Conservation (phyloP, 2,888 invertebrate species). For the Philaethria dido region DNA sequence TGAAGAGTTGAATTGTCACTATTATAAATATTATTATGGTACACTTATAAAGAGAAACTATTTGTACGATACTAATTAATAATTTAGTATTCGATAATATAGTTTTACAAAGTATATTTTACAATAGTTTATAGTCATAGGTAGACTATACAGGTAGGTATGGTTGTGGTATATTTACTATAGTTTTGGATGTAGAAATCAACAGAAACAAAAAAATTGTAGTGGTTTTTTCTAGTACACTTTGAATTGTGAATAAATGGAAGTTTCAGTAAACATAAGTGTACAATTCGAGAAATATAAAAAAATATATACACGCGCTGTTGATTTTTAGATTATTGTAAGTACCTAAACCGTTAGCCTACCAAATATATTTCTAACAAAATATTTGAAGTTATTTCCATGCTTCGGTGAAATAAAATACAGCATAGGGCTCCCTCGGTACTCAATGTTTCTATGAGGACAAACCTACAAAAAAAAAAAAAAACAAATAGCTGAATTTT, state of each 20-base stretch:
- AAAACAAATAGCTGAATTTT: too few relatives aligned
- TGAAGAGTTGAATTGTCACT: too few relatives aligned
- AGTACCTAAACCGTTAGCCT: background rate
- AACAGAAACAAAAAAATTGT: background rate
- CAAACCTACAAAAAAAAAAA: background rate
- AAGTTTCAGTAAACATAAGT: background rate
- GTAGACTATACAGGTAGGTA: too few relatives aligned
- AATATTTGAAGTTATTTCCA: background rate
- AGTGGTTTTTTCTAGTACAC: background rate
- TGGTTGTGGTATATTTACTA: too few relatives aligned
- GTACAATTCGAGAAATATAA: background rate
- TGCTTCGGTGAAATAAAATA: background rate
- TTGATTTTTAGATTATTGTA: slow-evolving; percentile 8
- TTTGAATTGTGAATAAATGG: slow-evolving; percentile 3
- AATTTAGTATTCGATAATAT: too few relatives aligned
- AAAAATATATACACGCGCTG: background rate
- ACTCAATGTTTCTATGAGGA: background rate
- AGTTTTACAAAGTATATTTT: too few relatives aligned
- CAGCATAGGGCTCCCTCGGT: background rate
- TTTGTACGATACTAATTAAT: too few relatives aligned
- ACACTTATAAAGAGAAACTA: too few relatives aligned
- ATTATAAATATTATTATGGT: too few relatives aligned
- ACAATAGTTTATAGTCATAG: too few relatives aligned
- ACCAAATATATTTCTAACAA: background rate
- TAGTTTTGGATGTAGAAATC: background rate